These are phyloP conservation scores for Leptopilina clavipes DNA, from an alignment of 1,140 invertebrate genomes.

Conservation along the genomic window DNA sequence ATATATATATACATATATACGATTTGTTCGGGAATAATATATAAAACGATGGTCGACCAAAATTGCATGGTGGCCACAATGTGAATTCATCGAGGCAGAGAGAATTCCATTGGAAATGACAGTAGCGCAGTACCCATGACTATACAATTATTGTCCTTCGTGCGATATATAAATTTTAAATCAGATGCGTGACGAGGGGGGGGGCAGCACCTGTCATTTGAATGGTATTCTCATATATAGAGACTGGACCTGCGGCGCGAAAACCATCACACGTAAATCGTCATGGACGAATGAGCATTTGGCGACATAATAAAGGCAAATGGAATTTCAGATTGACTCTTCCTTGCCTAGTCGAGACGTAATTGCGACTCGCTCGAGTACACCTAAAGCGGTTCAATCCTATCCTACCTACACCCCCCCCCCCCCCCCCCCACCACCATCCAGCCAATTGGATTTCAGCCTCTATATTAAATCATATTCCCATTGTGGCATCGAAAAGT, in stretches of 20 bases:
- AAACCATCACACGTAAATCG: not conserved
- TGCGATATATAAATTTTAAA: constrained; percentile 52
- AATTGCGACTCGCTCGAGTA: constrained; percentile 48
- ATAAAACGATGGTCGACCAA: constrained; percentile 17
- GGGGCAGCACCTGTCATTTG: constrained; percentile 43
- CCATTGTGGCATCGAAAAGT: constrained; percentile 51
- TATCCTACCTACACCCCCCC: constrained; percentile 39
- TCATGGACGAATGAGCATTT: constrained; percentile 42
- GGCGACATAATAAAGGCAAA: constrained; percentile 47
- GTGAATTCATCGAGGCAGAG: constrained; percentile 19
- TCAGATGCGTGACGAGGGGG: constrained; percentile 36
- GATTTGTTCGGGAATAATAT: constrained; percentile 14
- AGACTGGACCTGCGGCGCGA: no score
- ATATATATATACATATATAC: no score
- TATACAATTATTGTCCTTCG: constrained; percentile 13
- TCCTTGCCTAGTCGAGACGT: constrained; percentile 25
- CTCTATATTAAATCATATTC: constrained; percentile 57
- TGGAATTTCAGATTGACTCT: constrained; percentile 51
- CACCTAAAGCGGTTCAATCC: constrained; percentile 50
- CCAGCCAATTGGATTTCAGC: constrained; percentile 41
- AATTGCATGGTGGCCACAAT: not conserved
- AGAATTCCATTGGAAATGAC: not conserved
- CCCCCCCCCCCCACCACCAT: constrained; percentile 37
- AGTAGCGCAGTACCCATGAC: not conserved
- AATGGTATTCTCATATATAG: constrained; percentile 49